Conservation (phyloP, 2,888 invertebrate species). For the Cerastoderma edule region DNA sequence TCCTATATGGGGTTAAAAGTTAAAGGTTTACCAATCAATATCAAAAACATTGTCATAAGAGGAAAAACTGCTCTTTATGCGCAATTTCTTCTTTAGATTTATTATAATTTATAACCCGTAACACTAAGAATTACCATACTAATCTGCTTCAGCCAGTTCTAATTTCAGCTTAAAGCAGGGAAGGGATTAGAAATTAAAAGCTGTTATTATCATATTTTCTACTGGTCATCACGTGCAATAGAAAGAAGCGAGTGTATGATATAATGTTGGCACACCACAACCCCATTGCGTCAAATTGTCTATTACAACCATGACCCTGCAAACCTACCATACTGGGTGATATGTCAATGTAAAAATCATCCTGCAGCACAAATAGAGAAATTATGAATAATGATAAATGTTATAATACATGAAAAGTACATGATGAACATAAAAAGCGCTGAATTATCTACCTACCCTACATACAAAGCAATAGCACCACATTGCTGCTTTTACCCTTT, state of each 20-base stretch:
- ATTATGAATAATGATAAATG: conserved; percentile 8
- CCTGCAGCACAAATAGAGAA: conserved; percentile 39
- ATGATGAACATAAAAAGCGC: too few relatives aligned
- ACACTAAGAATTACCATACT: not conserved
- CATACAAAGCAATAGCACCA: too few relatives aligned
- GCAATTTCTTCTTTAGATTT: not conserved
- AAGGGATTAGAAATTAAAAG: not conserved
- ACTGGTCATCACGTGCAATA: conserved; percentile 30
- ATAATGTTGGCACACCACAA: conserved; percentile 34
- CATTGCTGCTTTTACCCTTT: too few relatives aligned
- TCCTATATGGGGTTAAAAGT: too few relatives aligned
- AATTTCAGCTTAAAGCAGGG: not conserved
- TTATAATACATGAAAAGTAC: too few relatives aligned
- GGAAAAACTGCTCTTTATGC: not conserved
- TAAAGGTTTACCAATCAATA: not conserved
- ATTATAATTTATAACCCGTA: not conserved
- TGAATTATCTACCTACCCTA: too few relatives aligned
- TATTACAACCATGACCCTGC: conserved; percentile 23
- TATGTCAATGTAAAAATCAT: conserved; percentile 53
- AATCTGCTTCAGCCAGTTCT: not conserved
- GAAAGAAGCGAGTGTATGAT: conserved; percentile 39
- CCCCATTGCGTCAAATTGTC: conserved; percentile 24
- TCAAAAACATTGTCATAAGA: not conserved
- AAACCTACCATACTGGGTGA: conserved; percentile 51
- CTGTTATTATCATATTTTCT: too few relatives aligned